Evolutionary conservation across 2,113 vertebrate species (phyloP).

Genomic region (Electrona antarctica): DNA sequence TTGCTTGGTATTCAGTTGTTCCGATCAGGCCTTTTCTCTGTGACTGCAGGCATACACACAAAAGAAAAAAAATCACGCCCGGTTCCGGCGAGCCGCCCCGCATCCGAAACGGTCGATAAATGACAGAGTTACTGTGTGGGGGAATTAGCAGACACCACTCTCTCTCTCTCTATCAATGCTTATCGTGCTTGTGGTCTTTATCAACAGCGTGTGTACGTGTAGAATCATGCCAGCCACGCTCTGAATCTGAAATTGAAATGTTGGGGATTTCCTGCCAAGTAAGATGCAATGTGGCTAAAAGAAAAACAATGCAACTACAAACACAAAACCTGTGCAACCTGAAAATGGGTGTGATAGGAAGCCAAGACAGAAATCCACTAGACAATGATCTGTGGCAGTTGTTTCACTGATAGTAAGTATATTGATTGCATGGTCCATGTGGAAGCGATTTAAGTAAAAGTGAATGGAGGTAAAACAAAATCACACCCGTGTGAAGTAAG

Average conservation of each 20-base stretch:
- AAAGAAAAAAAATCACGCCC: constrained; percentile 32
- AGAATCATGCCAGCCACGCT: too few relatives aligned
- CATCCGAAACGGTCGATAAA: too few relatives aligned
- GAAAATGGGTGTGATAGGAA: constrained; percentile 31
- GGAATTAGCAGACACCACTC: too few relatives aligned
- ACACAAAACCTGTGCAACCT: constrained; percentile 18
- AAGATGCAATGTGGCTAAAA: not conserved
- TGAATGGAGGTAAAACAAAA: not conserved
- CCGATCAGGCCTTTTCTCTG: constrained; percentile 28
- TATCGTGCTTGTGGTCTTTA: constrained; percentile 30
- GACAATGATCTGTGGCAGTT: not conserved
- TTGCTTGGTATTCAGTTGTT: constrained; percentile 48
- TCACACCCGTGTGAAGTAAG: too few relatives aligned
- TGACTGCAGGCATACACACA: constrained; percentile 18
- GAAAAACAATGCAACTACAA: constrained; percentile 15
- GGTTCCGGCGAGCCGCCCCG: too few relatives aligned
- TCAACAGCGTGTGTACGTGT: constrained; percentile 35
- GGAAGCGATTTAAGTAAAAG: constrained; percentile 21
- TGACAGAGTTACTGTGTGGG: too few relatives aligned
- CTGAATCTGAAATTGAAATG: constrained; percentile 27
- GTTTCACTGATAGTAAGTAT: constrained; percentile 35
- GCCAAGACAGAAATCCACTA: constrained; percentile 47
- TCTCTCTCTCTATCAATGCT: constrained; percentile 25
- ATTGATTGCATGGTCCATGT: constrained; percentile 21
- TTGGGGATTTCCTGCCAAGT: constrained; percentile 13